phyloP scores from a whole-genome alignment of 2,888 invertebrate species.

The Nephrocerus scutellatus region DNA sequence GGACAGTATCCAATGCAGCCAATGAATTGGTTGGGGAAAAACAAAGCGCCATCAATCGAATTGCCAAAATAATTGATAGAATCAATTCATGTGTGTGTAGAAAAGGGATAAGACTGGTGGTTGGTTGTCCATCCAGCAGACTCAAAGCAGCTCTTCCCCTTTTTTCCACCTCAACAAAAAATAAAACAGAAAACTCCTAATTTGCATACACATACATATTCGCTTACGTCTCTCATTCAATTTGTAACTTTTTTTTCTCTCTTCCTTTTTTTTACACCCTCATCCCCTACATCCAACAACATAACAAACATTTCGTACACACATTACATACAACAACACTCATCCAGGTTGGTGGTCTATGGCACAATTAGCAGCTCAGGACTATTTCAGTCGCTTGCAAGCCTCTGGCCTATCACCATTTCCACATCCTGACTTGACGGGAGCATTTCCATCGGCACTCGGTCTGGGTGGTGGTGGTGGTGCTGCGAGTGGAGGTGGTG shows the following conservation, averaged over 20 bases:
- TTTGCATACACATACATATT: not conserved
- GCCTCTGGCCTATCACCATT: constrained; percentile 70
- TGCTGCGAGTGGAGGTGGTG: constrained; percentile 35
- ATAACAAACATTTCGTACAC: constrained; percentile 2
- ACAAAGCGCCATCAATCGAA: no score
- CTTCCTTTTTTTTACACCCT: no score
- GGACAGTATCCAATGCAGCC: no score
- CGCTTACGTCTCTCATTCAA: not conserved
- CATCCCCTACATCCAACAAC: no score
- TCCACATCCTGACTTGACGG: constrained; percentile 58
- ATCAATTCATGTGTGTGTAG: no score
- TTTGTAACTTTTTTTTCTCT: not conserved
- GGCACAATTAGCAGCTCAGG: constrained; percentile 83
- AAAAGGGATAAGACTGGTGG: no score
- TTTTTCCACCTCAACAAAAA: no score
- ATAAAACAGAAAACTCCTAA: no score
- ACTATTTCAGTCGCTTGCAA: constrained; percentile 76
- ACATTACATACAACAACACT: constrained; percentile 8
- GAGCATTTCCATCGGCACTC: constrained; percentile 50
- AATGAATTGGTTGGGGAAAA: no score
- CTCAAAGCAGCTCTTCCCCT: no score
- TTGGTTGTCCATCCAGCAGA: no score
- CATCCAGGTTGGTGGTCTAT: constrained; percentile 81
- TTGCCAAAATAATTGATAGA: no score
- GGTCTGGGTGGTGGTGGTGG: constrained; percentile 31